Evolutionary conservation across 2,113 vertebrate species (phyloP), one percentile per base, ranked within the genome.

Genomic region (Anoplopoma fimbria): DNA sequence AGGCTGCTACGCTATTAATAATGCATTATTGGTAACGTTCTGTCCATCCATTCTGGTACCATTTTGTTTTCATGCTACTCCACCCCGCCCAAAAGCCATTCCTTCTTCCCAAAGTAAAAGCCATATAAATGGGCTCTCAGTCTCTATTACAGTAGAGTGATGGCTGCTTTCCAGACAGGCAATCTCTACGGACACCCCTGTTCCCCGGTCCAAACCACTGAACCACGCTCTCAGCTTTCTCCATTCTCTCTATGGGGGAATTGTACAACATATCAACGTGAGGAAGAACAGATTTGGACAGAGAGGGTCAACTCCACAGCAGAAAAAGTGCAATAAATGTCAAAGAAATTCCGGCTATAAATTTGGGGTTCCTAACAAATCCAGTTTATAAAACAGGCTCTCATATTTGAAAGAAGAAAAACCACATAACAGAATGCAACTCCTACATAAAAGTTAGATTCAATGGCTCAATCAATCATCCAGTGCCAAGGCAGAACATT

Each of bases 81-180:
- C 13, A 45, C 29, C 12, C 51, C 34, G 45, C 57, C 55, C 69
- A 63, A 12, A 67, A 91, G 81, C 85, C 64, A 88, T 87, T 90
- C 49, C 85, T 91, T 84, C 75, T 77, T 87, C 82, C 82, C 69
- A 90, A 88, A 89, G 83, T 88, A 89, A 89, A 79, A 89, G 87
- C 74, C 82, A 67, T 65, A 85, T 91, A 91, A 89, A 91, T 86
- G 73, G 68, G 62, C 82, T 84, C 86, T 91, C 82, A 75, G 91
- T 92, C 90, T 91, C 90, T 82, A 88, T 92, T 91, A 91, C 69
- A 82, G 70, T 78, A 79, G 88, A 92, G 82, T 88, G 89, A 91
- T 90, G 88, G 92, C 74, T 90, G 85, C 89, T 90, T 91, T 87
- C 89, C 85, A 87, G 80, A 90, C 86, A 93, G 86, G 77, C 81